Base-by-base conservation (phyloP, 2,113 vertebrate species). In the Cinclus cinclus region DNA sequence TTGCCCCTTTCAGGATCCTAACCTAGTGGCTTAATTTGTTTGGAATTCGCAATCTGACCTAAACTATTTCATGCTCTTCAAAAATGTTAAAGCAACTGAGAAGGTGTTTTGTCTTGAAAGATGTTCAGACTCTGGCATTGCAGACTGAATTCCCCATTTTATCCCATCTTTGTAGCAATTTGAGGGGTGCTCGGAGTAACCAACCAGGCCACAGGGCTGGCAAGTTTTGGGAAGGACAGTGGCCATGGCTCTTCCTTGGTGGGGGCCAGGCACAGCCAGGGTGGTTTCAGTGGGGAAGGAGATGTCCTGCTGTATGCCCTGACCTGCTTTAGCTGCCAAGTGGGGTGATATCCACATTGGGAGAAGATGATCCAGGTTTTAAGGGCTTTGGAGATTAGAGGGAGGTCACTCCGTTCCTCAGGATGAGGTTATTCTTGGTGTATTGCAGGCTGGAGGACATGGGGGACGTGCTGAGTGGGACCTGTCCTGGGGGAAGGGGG, bases 321-420 rank as follows among this genome's bases (percentile, higher is more conserved):
- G 81, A 87, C 35, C 94, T 35, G 80, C 71, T 69, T 69, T 6
- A 55, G 74, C 65, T 69, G 79, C 90, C 87, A 31, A 70, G 83
- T 28, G 69, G 89, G 89, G 31, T 42, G 17, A 77, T 5, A 33
- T 10, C 87, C 52, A 8, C 14, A 5, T 33, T 42, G 8, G 79
- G 16, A 89, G 88, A 69, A 94, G 96, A 97, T 97, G 93, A 96
- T 96, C 96, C 96, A 44, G 92, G 87, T 91, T 82, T 97, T 94
- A 93, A 92, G 63, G 75, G 95, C 94, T 96, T 96, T 95, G 85
- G 90, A 42, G 93, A 96, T 97, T 96, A 97, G 85, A 15, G 75
- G 84, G 49, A 95, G 95, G 87, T 92, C 79, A 76, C 69, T 46
- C 81, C 35, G 63, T 25, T 82, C 24, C 89, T 94, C 49, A 12